Conservation (phyloP, 2,113 vertebrate species). For the Neogobius melanostomus region DNA sequence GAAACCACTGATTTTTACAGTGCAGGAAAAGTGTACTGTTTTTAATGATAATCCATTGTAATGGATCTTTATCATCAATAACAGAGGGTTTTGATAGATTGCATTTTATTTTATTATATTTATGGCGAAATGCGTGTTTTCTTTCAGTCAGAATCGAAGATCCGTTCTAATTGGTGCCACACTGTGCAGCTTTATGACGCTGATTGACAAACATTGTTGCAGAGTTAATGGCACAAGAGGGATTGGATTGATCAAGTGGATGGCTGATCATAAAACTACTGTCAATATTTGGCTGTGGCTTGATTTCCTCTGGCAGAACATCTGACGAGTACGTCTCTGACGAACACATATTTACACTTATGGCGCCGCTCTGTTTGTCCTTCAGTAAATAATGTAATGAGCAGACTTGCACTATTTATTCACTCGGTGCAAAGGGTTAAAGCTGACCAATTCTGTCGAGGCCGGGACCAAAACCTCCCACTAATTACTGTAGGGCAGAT, state of each 20-base stretch:
- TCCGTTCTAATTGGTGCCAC: slow-evolving; percentile 1
- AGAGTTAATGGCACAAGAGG: slow-evolving; percentile 69
- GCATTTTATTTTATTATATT: background rate
- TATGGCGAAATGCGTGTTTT: background rate
- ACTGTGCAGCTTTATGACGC: slow-evolving; percentile 39
- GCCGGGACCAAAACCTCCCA: slow-evolving; percentile 56
- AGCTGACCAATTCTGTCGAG: slow-evolving; percentile 66
- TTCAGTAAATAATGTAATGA: slow-evolving; percentile 53
- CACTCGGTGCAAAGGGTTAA: slow-evolving; percentile 54
- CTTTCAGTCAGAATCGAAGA: slow-evolving; percentile 8
- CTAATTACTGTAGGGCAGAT: slow-evolving; percentile 69
- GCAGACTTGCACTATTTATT: slow-evolving; percentile 52
- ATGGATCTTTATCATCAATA: background rate
- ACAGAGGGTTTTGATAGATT: background rate
- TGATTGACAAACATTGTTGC: slow-evolving; percentile 74
- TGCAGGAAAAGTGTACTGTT: background rate
- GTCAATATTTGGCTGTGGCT: slow-evolving; percentile 69
- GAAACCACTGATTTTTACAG: background rate
- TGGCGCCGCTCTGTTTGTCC: slow-evolving; percentile 49
- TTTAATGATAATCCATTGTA: background rate
- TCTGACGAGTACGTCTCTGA: slow-evolving; percentile 46
- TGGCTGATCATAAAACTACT: slow-evolving; percentile 69
- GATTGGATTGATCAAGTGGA: slow-evolving; percentile 75
- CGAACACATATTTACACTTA: slow-evolving; percentile 64
- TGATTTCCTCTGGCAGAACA: slow-evolving; percentile 54